These are phyloP conservation scores for Caenorhabditis zanzibari DNA, from an alignment of 2,888 invertebrate species.

Conservation along the genomic window DNA sequence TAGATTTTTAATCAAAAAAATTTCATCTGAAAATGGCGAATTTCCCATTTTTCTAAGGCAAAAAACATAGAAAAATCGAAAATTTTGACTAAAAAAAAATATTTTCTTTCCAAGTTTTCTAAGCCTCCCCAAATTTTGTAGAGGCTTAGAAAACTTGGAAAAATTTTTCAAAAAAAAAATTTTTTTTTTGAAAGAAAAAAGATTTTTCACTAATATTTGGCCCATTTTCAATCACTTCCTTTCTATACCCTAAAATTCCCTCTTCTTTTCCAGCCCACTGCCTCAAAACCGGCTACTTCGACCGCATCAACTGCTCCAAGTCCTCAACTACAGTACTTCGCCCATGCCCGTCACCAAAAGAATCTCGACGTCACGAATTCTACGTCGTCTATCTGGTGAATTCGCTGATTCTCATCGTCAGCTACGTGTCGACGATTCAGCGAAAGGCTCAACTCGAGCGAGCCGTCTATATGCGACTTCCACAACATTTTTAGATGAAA, in stretches of 20 bases:
- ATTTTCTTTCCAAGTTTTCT: not conserved
- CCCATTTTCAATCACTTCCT: not conserved
- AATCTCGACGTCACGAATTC: slow-evolving; percentile 41
- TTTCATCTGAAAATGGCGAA: too few relatives aligned
- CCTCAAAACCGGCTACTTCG: slow-evolving; percentile 67
- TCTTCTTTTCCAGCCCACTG: slow-evolving; percentile 67
- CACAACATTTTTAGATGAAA: slow-evolving; percentile 53
- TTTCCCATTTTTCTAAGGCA: too few relatives aligned
- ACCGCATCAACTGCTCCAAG: slow-evolving; percentile 69
- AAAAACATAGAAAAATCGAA: too few relatives aligned
- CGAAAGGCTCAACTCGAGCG: slow-evolving; percentile 63
- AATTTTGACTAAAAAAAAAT: not conserved
- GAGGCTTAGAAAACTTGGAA: too few relatives aligned
- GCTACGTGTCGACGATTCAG: slow-evolving; percentile 57
- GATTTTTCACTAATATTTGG: not conserved
- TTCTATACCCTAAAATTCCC: not conserved
- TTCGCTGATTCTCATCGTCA: slow-evolving; percentile 44
- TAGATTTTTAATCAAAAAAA: too few relatives aligned
- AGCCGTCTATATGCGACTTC: slow-evolving; percentile 64
- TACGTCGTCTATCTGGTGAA: slow-evolving; percentile 60
- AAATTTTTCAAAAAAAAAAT: not conserved
- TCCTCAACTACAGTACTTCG: slow-evolving; percentile 62
- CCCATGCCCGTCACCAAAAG: slow-evolving; percentile 62
- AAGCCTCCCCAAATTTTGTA: too few relatives aligned
- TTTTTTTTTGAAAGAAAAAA: too few relatives aligned